Conservation (phyloP, 1,140 invertebrate genomes). For the Drosophila trapezifrons region DNA sequence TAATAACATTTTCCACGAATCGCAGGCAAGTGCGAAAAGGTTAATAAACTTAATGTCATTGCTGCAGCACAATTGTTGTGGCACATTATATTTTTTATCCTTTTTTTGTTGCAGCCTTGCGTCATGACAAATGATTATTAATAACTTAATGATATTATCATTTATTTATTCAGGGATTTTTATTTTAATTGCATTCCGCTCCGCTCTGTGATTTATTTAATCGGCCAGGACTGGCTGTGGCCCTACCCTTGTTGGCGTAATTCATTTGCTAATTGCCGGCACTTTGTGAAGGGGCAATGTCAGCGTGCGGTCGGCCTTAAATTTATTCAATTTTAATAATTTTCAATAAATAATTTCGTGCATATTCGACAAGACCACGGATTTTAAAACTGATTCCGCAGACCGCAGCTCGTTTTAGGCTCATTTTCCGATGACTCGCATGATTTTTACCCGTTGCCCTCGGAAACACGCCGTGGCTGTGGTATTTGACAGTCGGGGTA, state of each 20-base stretch:
- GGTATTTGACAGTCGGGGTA: conserved; percentile 27
- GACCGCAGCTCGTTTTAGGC: conserved; percentile 36
- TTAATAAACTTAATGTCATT: conserved; percentile 77
- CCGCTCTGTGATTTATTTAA: conserved; percentile 50
- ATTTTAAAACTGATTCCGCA: conserved; percentile 27
- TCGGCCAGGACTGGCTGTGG: conserved; percentile 12
- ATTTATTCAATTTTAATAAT: conserved; percentile 51
- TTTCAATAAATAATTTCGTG: conserved; percentile 49
- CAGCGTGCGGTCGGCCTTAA: conserved; percentile 34
- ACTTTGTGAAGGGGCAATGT: conserved; percentile 27
- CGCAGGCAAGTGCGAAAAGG: conserved; percentile 65
- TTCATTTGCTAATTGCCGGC: conserved; percentile 52
- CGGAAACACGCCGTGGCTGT: conserved; percentile 18
- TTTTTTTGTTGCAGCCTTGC: conserved; percentile 8
- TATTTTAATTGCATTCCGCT: conserved; percentile 39
- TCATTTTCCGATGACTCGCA: conserved; percentile 32
- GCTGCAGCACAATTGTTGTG: conserved; percentile 52
- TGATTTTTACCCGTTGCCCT: conserved; percentile 24
- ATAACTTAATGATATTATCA: conserved; percentile 80
- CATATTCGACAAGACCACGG: conserved; percentile 25
- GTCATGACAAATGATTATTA: conserved; percentile 76
- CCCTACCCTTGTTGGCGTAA: conserved; percentile 36
- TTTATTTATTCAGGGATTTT: conserved; percentile 67
- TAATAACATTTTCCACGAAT: conserved; percentile 57
- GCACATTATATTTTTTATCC: conserved; percentile 17